Conservation (phyloP, 1,140 invertebrate genomes). For the Trichogramma pretiosum region DNA sequence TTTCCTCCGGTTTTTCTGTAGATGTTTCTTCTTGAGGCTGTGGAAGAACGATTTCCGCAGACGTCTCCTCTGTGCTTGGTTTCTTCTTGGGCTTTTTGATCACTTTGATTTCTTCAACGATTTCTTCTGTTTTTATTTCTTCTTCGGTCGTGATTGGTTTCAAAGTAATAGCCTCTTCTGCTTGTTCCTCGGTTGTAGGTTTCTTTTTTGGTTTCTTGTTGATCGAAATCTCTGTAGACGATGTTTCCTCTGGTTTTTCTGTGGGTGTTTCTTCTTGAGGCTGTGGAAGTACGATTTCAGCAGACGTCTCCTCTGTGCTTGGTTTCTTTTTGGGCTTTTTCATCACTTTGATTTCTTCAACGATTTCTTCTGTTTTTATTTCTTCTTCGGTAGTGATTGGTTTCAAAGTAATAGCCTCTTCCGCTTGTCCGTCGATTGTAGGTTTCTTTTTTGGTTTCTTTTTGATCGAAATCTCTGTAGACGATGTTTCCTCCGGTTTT, state of each 20-base stretch:
- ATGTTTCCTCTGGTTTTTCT: constrained; percentile 30
- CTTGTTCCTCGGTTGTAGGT: background rate
- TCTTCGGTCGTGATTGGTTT: no score
- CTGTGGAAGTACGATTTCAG: no score
- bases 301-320: no score
- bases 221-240: background rate
- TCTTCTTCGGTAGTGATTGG: no score
- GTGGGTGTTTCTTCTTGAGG: no score
- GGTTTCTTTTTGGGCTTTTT: no score
- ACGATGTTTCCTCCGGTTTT: constrained; percentile 26
- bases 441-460: background rate
- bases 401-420: no score
- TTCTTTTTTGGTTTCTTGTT: background rate
- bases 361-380: constrained; percentile 28
- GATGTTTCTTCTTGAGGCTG: no score
- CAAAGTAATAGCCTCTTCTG: background rate
- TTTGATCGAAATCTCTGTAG: background rate
- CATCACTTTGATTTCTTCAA: constrained; percentile 15
- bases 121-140: constrained; percentile 26
- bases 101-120: constrained; percentile 20
- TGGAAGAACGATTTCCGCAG: no score
- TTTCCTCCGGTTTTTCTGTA: no score
- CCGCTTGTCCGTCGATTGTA: background rate
- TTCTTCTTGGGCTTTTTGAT: no score
- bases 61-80: no score